A percentile compares a stretch with the other conserved stretches of the same genome.
Conservation (phyloP, 1,140 invertebrate species). For the Lepidostoma basale region DNA sequence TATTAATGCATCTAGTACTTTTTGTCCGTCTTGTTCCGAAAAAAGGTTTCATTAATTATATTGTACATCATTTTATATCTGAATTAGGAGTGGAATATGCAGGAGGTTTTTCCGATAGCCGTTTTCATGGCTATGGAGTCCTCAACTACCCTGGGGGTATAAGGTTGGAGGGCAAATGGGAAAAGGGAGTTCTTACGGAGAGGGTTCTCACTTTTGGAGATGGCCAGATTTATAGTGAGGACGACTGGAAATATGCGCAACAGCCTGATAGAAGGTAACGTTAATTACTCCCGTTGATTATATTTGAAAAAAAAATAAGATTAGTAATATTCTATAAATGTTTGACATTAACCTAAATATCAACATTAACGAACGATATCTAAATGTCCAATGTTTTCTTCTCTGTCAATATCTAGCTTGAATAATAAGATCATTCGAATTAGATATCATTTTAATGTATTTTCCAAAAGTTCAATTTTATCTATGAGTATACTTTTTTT, state of each 20-base stretch:
- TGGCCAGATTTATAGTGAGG: background rate
- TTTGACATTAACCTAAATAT: too few relatives aligned
- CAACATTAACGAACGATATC: too few relatives aligned
- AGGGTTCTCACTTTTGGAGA: conserved; percentile 56
- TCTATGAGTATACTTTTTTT: too few relatives aligned
- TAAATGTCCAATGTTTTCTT: too few relatives aligned
- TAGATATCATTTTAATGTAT: too few relatives aligned
- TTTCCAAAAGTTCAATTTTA: too few relatives aligned
- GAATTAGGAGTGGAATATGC: conserved; percentile 34
- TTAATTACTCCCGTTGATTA: background rate
- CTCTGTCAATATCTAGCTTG: too few relatives aligned
- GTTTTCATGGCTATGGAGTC: conserved; percentile 49
- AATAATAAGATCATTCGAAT: too few relatives aligned
- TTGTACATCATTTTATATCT: background rate
- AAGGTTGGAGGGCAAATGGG: conserved; percentile 57
- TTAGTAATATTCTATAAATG: too few relatives aligned
- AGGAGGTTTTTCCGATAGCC: conserved; percentile 60
- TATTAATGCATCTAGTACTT: too few relatives aligned
- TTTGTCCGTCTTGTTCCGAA: background rate
- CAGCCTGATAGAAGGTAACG: conserved; percentile 21
- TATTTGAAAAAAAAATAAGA: background rate
- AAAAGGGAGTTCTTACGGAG: conserved; percentile 53
- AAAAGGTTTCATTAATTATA: background rate
- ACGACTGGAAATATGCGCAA: background rate
- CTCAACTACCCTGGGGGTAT: conserved; percentile 57